A percentile compares a stretch with the other conserved stretches of the same genome.
phyloP scores from a whole-genome alignment of 2,113 vertebrate genomes.

The Cyanocitta stelleri region DNA sequence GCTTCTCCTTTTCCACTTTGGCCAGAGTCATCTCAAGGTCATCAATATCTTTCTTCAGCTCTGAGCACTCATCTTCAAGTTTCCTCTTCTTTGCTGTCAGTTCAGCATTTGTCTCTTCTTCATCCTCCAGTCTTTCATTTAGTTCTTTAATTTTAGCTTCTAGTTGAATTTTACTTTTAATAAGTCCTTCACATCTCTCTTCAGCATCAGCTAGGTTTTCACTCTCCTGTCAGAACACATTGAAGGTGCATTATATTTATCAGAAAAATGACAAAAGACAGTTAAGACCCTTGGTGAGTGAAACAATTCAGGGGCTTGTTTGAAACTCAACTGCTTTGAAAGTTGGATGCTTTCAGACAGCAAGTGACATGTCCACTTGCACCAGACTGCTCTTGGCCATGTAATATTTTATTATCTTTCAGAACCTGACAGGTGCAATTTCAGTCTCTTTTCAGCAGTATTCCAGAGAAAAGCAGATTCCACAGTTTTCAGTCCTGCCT shows the following conservation, averaged over 20 bases:
- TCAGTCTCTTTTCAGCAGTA: neutral
- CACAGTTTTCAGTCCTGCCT: neutral
- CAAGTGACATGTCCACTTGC: neutral
- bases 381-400: neutral
- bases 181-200: conserved; percentile 74
- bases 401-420: neutral
- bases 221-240: conserved; percentile 68
- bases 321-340: neutral
- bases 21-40: conserved; percentile 80
- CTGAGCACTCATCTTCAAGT: conserved; percentile 80
- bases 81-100: conserved; percentile 70
- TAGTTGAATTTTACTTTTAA: conserved; percentile 75
- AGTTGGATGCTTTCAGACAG: neutral
- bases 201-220: conserved; percentile 74
- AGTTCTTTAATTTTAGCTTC: conserved; percentile 81
- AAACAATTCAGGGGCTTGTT: neutral
- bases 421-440: neutral
- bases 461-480: neutral
- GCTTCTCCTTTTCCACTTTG: conserved; percentile 85
- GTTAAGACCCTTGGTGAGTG: neutral
- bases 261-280: neutral
- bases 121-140: conserved; percentile 80
- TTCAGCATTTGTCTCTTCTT: conserved; percentile 62
- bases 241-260: conserved; percentile 25
- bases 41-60: conserved; percentile 84